Base-by-base conservation (phyloP, 1,140 invertebrate genomes). In the Drosophila jambulina region DNA sequence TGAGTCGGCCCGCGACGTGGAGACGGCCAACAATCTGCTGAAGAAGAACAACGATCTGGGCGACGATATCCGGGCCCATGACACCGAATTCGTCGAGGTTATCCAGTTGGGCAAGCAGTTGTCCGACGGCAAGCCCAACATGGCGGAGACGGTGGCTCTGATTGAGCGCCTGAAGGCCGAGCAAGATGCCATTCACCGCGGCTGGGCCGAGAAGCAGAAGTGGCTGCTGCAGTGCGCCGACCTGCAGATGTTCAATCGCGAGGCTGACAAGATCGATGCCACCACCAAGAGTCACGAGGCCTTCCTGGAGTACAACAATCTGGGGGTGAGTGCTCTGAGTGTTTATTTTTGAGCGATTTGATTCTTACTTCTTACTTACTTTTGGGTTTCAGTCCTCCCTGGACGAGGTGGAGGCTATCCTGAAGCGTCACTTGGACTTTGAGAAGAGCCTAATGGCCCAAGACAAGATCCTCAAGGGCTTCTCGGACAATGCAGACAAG, bases 211-310 rank as follows among this genome's bases (percentile, higher is more conserved):
- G 38, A 98, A 98, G 91, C 95, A 97, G 27, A 95, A 95, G 54
- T 97, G 96, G 95, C 93, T 98, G 34, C 94, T 96, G 71, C 97
- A 99, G 91, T 96, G 97, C 75, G 93, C 98, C 19, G 97, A 98
- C 82, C 93, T 99, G 54, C 97, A 98, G 93, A 95, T 97, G 67
- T 99, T 99, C 93, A 99, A 98, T 92, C 95, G 97, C 58, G 99
- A 99, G 93, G 98, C 98, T 0, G 98, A 99, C 93, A 97, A 99
- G 91, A 98, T 99, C 69, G 98, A 99, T 93, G 98, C 98, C 1
- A 96, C 97, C 6, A 98, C 97, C 40, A 97, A 97, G 57, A 97
- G 97, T 42, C 98, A 99, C 92, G 96, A 98, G 92, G 96, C 97
- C 1, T 99, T 98, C 93, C 94, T 99, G 13, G 98, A 99, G 77